Evolutionary conservation across 2,888 invertebrate genomes (phyloP).

Genomic region (Leptogaster cylindrica): DNA sequence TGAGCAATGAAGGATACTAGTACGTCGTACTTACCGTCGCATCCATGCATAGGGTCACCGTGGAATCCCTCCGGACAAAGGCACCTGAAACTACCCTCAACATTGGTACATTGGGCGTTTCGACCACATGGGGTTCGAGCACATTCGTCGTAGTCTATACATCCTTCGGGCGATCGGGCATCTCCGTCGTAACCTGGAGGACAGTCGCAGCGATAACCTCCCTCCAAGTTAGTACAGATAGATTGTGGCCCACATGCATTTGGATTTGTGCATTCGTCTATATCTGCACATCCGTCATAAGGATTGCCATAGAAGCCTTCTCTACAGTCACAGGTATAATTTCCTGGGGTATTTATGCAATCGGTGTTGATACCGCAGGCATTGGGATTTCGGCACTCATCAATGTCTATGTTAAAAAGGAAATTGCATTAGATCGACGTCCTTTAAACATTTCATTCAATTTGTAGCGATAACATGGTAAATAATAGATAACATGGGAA

Average conservation of each 20-base stretch:
- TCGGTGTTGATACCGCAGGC: conserved; percentile 82
- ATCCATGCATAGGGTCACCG: conserved; percentile 78
- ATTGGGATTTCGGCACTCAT: conserved; percentile 83
- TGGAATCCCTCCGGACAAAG: conserved; percentile 82
- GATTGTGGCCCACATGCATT: conserved; percentile 81
- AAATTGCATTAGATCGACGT: no score
- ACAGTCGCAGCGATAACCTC: conserved; percentile 84
- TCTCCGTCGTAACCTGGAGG: conserved; percentile 83
- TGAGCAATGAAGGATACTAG: not conserved
- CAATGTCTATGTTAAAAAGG: no score
- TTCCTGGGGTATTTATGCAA: conserved; percentile 84
- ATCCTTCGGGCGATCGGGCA: conserved; percentile 71
- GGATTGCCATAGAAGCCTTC: conserved; percentile 86
- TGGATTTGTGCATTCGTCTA: conserved; percentile 79
- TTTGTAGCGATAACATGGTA: no score
- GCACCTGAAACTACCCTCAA: conserved; percentile 80
- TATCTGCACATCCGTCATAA: conserved; percentile 77
- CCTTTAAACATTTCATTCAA: no score
- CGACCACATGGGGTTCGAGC: conserved; percentile 77
- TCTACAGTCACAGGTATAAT: conserved; percentile 84
- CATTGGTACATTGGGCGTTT: conserved; percentile 79
- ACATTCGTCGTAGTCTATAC: conserved; percentile 79
- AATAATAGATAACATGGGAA: no score
- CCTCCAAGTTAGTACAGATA: conserved; percentile 78
- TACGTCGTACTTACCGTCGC: conserved; percentile 68